These are phyloP conservation scores for Papilio polytes DNA, from an alignment of 1,140 invertebrate species.

Conservation along the genomic window DNA sequence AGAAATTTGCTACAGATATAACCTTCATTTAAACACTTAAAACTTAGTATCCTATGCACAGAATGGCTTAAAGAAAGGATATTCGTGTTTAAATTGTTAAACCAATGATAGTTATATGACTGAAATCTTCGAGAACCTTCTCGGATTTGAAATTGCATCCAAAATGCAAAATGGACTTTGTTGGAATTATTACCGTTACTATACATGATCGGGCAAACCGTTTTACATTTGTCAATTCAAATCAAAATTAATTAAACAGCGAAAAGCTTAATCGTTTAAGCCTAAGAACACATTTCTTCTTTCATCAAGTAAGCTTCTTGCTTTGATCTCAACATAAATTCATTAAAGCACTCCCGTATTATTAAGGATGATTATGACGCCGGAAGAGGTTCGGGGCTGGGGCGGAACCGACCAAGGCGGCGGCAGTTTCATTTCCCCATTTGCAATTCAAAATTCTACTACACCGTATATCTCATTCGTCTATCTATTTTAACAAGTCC, in stretches of 20 bases:
- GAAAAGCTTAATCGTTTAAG: conserved; percentile 31
- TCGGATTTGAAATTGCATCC: not conserved
- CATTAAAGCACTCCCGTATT: conserved; percentile 76
- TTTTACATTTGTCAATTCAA: not conserved
- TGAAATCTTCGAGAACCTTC: not conserved
- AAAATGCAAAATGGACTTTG: no score
- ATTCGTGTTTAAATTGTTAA: not conserved
- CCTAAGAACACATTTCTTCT: conserved; percentile 44
- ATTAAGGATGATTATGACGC: conserved; percentile 77
- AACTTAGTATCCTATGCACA: no score
- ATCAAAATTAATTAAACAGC: conserved; percentile 24
- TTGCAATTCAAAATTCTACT: conserved; percentile 80
- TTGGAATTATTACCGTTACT: not conserved
- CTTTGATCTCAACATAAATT: conserved; percentile 78
- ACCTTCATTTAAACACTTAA: no score
- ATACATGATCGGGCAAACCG: not conserved
- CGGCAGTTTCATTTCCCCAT: conserved; percentile 75
- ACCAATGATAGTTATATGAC: not conserved
- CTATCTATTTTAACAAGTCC: conserved; percentile 50
- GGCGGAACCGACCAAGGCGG: conserved; percentile 58
- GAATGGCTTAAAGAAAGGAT: no score
- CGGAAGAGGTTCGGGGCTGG: conserved; percentile 61
- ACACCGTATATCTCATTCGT: conserved; percentile 64
- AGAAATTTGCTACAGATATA: no score
- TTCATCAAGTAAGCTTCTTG: conserved; percentile 56